These are phyloP conservation scores for Heliconius sara DNA, from an alignment of 2,888 invertebrate species.

Conservation along the genomic window DNA sequence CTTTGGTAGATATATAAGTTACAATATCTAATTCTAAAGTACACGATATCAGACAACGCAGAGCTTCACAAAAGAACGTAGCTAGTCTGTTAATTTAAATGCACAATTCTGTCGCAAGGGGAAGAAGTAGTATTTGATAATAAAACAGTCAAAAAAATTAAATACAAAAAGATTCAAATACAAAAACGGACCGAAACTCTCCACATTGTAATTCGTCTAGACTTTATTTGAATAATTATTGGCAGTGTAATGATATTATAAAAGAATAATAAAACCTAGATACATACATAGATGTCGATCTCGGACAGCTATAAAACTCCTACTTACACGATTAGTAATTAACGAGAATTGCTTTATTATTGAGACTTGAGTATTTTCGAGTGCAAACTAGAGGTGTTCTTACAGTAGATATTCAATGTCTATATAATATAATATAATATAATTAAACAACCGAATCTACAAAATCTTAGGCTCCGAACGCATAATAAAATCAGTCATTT, in stretches of 20 bases:
- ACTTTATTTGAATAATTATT: slow-evolving; percentile 62
- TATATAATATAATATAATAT: slow-evolving; percentile 63
- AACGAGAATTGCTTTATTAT: slow-evolving; percentile 81
- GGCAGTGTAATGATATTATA: slow-evolving; percentile 80
- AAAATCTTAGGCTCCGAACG: slow-evolving; percentile 83
- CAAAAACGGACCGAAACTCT: slow-evolving; percentile 78
- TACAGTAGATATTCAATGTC: slow-evolving; percentile 75
- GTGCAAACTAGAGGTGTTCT: slow-evolving; percentile 82
- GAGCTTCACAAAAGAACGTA: slow-evolving; percentile 62
- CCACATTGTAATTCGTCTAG: slow-evolving; percentile 77
- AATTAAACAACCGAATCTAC: slow-evolving; percentile 78
- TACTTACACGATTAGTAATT: slow-evolving; percentile 81
- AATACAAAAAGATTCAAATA: slow-evolving; percentile 80
- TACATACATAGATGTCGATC: slow-evolving; percentile 48
- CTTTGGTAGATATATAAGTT: slow-evolving; percentile 22
- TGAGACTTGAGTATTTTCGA: slow-evolving; percentile 71
- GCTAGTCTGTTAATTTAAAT: slow-evolving; percentile 51
- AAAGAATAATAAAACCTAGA: slow-evolving; percentile 64
- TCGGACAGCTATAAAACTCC: slow-evolving; percentile 66
- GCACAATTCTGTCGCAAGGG: slow-evolving; percentile 49
- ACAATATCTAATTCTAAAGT: slow-evolving; percentile 28
- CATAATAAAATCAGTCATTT: slow-evolving; percentile 84
- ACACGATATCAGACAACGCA: slow-evolving; percentile 59
- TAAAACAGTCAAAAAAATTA: slow-evolving; percentile 78
- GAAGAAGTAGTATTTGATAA: slow-evolving; percentile 57